Base-by-base conservation (phyloP, 2,888 invertebrate genomes). In the Drosophila quasianomalipes region DNA sequence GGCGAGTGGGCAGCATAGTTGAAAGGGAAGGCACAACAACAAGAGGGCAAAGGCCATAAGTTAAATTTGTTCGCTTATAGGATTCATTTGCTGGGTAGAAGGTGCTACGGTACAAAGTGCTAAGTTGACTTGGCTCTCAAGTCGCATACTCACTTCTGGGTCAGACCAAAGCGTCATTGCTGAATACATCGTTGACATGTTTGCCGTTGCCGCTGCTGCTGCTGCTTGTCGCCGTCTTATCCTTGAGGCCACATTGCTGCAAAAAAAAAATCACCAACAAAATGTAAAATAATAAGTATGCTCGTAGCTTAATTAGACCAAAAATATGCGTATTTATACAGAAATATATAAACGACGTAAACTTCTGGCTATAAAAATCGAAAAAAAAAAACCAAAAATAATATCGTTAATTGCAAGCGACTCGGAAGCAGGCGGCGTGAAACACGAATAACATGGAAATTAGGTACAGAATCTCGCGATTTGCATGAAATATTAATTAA, bases 141-240 rank as follows among this genome's bases (percentile, higher is more conserved):
- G 59, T 14, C 69, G 79, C 33, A 68, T 85, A 86, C 93, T 91
- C 80, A 93, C 93, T 93, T 90, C 89, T 86, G 87, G 92, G 93
- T 93, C 93, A 93, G 91, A 93, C 93, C 85, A 89, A 81, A 70
- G 92, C 92, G 76, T 93, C 93, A 74, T 93, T 92, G 87, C 92
- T 93, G 82, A 91, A 91, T 78, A 93, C 93, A 81, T 93, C 93
- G 86, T 93, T 93, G 88, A 93, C 92, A 88, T 93, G 93, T 79
- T 93, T 93, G 76, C 91, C 91, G 66, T 78, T 83, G 68, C 47
- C 47, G 53, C 71, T 63, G 76, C 52, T 31, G 66, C 37, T 65
- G 67, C 47, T 26, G 35, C 30, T n/a, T 68, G 90, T 37, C 53
- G 77, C 59, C 54, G 83, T 78, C 69, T 93, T 93, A 52, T 93